Conservation (phyloP, 2,888 invertebrate genomes). For the Agonopterix alstromeriana region DNA sequence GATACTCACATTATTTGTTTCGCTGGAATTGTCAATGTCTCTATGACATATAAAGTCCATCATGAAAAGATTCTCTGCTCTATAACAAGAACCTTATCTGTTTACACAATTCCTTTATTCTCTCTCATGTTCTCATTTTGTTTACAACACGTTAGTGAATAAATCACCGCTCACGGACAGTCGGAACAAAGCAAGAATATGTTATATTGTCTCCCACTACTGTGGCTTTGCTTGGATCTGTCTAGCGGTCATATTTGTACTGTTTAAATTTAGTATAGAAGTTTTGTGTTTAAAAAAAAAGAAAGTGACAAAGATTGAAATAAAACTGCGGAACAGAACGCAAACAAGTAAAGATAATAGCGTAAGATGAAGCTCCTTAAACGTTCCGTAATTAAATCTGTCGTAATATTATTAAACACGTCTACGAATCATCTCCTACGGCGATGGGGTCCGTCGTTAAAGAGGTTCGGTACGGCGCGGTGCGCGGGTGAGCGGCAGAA, state of each 20-base stretch:
- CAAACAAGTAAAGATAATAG: constrained; percentile 55
- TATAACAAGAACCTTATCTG: not conserved
- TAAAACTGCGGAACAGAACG: constrained; percentile 14
- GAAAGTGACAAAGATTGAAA: not conserved
- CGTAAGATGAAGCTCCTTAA: constrained; percentile 60
- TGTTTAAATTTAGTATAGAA: too few species aligned
- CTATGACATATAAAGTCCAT: too few species aligned
- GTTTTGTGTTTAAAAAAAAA: too few species aligned
- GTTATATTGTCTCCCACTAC: constrained; percentile 1
- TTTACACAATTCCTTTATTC: constrained; percentile 5
- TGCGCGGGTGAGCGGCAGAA: constrained; percentile 52
- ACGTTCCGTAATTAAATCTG: constrained; percentile 75
- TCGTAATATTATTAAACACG: constrained; percentile 76
- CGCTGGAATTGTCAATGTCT: too few species aligned
- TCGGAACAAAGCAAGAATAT: constrained; percentile 7
- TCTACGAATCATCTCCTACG: constrained; percentile 74
- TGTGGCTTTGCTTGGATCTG: constrained; percentile 1
- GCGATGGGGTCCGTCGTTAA: constrained; percentile 72
- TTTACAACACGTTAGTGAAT: constrained; percentile 8
- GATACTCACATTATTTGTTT: too few species aligned
- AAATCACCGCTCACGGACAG: constrained; percentile 9
- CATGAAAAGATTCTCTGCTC: too few species aligned
- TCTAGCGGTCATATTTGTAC: constrained; percentile 1
- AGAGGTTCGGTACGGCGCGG: constrained; percentile 58
- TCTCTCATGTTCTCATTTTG: constrained; percentile 4